These are phyloP conservation scores for Meriones unguiculatus DNA, from an alignment of 2,113 vertebrate genomes.

Conservation along the genomic window DNA sequence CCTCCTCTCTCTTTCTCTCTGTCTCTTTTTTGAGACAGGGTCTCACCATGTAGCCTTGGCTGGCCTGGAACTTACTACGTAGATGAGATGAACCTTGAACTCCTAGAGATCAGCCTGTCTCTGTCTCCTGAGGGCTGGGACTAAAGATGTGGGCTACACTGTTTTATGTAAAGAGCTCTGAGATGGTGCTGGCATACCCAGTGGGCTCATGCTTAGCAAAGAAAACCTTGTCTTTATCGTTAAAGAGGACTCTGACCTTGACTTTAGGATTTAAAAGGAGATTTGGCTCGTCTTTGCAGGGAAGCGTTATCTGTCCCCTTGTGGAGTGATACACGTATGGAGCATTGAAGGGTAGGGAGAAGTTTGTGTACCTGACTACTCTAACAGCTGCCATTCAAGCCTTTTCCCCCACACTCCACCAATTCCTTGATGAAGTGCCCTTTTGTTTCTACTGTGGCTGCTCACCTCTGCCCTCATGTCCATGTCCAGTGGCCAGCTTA, in stretches of 20 bases:
- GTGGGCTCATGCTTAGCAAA: not conserved
- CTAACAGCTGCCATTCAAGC: not conserved
- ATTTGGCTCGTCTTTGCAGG: not conserved
- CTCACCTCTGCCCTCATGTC: not conserved
- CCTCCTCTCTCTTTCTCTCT: not conserved
- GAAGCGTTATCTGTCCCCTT: not conserved
- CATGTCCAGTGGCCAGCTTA: not conserved
- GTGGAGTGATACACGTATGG: not conserved
- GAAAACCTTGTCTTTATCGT: not conserved
- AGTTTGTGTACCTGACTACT: not conserved
- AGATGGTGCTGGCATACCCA: not conserved
- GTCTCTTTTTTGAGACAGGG: not conserved
- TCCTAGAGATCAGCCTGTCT: not conserved
- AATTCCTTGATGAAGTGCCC: not conserved
- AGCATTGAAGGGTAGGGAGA: not conserved
- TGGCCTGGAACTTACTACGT: not conserved
- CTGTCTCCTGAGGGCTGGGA: not conserved
- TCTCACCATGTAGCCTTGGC: not conserved
- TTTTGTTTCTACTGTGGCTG: not conserved
- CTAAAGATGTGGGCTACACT: not conserved
- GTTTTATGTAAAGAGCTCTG: not conserved
- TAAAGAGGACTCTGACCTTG: not conserved
- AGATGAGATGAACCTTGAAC: not conserved
- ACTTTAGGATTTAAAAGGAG: constrained; percentile 36
- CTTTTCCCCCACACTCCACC: not conserved